These are phyloP conservation scores for Microcebus murinus DNA, from an alignment of 2,113 vertebrate species.

Conservation along the genomic window DNA sequence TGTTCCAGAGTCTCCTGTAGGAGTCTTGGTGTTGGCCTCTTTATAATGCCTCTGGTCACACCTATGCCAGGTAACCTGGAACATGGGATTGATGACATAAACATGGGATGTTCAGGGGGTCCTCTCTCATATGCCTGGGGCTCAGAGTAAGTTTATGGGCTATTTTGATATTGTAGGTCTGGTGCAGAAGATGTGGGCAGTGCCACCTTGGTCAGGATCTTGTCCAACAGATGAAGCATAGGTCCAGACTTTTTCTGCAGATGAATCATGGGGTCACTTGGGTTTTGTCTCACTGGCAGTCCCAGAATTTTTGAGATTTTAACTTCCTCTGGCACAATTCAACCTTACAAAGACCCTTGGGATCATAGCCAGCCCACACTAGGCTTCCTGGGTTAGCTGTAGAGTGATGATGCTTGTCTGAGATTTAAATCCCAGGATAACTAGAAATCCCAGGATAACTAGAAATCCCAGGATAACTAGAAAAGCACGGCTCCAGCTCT, in stretches of 20 bases:
- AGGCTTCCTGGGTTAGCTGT: not conserved
- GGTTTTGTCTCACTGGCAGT: slow-evolving; percentile 8
- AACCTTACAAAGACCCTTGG: not conserved
- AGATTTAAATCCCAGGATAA: not conserved
- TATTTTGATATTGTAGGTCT: not conserved
- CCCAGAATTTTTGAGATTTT: slow-evolving; percentile 36
- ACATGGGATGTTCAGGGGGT: not conserved
- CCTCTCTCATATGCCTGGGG: not conserved
- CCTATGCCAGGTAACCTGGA: not conserved
- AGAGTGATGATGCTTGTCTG: not conserved
- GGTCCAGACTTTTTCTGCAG: not conserved
- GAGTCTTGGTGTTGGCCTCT: not conserved
- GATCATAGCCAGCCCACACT: not conserved
- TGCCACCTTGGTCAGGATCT: not conserved
- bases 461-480: not conserved
- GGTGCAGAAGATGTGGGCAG: not conserved
- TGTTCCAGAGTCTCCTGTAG: not conserved
- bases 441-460: not conserved
- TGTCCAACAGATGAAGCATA: not conserved
- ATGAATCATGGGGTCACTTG: not conserved
- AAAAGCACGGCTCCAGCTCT: not conserved
- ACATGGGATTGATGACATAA: not conserved
- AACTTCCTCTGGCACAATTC: not conserved
- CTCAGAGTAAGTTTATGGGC: not conserved
- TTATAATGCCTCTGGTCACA: not conserved